Percentiles rank a stretch among this genome's conserved stretches.
These are phyloP conservation scores for Trichogramma evanescens DNA, from an alignment of 2,888 invertebrate genomes.

Conservation along the genomic window DNA sequence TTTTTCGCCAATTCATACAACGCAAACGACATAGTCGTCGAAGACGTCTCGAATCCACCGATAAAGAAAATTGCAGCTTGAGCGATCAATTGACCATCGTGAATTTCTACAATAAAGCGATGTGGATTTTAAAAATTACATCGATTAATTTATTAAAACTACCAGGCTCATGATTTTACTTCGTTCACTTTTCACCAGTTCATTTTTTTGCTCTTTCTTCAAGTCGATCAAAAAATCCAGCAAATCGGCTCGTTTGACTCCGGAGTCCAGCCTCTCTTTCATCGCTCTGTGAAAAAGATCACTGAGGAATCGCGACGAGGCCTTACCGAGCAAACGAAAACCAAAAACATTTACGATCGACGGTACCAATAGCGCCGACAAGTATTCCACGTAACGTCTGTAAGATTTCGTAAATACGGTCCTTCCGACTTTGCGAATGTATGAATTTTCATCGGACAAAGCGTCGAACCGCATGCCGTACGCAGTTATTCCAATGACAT, in stretches of 20 bases:
- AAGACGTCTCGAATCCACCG: constrained; percentile 38
- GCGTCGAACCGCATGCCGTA: constrained; percentile 49
- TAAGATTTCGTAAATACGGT: constrained; percentile 42
- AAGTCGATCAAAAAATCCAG: constrained; percentile 49
- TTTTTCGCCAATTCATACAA: constrained; percentile 34
- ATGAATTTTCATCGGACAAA: constrained; percentile 44
- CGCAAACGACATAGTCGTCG: constrained; percentile 29
- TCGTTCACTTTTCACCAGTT: constrained; percentile 3
- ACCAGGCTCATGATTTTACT: constrained; percentile 21
- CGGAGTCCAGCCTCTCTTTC: constrained; percentile 41
- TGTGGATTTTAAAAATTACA: background rate
- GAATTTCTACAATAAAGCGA: constrained; percentile 27
- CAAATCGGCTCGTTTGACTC: constrained; percentile 44
- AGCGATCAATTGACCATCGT: constrained; percentile 34
- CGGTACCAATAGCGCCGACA: constrained; percentile 47
- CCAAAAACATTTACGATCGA: constrained; percentile 7
- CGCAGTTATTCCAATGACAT: constrained; percentile 49
- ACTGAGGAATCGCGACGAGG: constrained; percentile 38
- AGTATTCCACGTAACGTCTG: constrained; percentile 40
- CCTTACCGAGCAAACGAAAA: background rate
- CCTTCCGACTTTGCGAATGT: constrained; percentile 46
- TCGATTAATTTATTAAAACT: constrained; percentile 8
- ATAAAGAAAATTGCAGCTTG: constrained; percentile 36
- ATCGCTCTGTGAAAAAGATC: constrained; percentile 46
- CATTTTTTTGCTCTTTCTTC: constrained; percentile 29